phyloP scores from a whole-genome alignment of 2,113 vertebrate species.

The Gymnocephalus cernua region DNA sequence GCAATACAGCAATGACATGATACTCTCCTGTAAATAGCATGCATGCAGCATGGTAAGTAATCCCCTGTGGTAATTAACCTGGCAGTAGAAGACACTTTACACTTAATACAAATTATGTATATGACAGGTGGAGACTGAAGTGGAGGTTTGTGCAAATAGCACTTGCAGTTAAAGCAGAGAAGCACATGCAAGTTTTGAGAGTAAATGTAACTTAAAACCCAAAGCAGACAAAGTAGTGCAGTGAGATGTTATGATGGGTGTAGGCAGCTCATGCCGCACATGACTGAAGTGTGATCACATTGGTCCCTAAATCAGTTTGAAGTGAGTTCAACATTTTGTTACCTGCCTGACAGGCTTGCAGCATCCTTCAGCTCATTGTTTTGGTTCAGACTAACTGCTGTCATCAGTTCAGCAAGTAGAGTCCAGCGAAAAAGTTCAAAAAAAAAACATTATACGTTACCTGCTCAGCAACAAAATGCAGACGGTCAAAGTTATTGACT shows the following conservation, averaged over 20 bases:
- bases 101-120: not conserved
- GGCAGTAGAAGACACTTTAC: not conserved
- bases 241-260: constrained; percentile 5
- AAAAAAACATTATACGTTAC: not conserved
- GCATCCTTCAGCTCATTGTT: not conserved
- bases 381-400: not conserved
- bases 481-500: not conserved
- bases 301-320: not conserved
- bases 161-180: constrained; percentile 6
- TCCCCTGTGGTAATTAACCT: not conserved
- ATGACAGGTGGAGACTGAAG: constrained; percentile 13
- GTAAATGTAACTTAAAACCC: constrained; percentile 30
- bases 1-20: not conserved
- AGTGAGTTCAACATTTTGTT: not conserved
- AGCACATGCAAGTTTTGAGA: not conserved
- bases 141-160: not conserved
- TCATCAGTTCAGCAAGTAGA: not conserved
- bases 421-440: not conserved
- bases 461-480: not conserved
- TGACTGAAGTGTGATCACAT: not conserved
- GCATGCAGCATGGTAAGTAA: not conserved
- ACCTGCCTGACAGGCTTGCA: not conserved
- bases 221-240: not conserved
- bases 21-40: not conserved
- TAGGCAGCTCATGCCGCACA: constrained; percentile 12